These are phyloP conservation scores for Catotricha subobsoleta DNA, from an alignment of 2,888 invertebrate genomes.

Conservation along the genomic window DNA sequence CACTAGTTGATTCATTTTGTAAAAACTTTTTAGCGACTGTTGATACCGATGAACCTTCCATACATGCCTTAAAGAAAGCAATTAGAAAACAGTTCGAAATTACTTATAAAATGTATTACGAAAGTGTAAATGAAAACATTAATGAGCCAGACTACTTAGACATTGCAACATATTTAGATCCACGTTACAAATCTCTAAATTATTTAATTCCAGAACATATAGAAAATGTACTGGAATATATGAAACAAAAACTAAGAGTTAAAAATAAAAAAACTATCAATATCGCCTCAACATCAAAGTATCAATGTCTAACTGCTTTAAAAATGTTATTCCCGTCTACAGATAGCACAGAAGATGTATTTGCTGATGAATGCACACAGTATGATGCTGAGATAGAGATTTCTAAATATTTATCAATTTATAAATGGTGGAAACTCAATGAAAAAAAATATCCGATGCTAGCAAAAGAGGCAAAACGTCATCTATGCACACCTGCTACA, in stretches of 20 bases:
- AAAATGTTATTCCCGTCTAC: not conserved
- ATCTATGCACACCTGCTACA: not conserved
- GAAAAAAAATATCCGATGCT: not conserved
- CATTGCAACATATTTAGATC: not conserved
- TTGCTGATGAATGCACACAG: not conserved
- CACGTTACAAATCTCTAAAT: not conserved
- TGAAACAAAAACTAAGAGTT: not conserved
- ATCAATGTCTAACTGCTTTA: too few relatives aligned
- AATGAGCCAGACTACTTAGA: not conserved
- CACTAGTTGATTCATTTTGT: slow-evolving; percentile 1
- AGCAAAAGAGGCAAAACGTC: not conserved
- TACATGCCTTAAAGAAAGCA: not conserved
- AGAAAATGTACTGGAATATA: not conserved
- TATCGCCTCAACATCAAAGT: not conserved
- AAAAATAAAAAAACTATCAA: slow-evolving; percentile 1
- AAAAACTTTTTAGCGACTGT: not conserved
- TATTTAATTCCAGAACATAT: not conserved
- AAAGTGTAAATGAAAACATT: not conserved
- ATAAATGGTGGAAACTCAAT: slow-evolving; percentile 1
- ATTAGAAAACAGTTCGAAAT: not conserved
- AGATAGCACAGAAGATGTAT: not conserved
- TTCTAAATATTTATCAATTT: not conserved
- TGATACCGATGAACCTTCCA: not conserved
- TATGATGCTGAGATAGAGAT: not conserved
- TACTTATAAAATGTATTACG: not conserved